Percentiles rank a stretch among this genome's conserved stretches.
Conservation (phyloP, 2,113 vertebrate genomes). For the Apteryx owenii region DNA sequence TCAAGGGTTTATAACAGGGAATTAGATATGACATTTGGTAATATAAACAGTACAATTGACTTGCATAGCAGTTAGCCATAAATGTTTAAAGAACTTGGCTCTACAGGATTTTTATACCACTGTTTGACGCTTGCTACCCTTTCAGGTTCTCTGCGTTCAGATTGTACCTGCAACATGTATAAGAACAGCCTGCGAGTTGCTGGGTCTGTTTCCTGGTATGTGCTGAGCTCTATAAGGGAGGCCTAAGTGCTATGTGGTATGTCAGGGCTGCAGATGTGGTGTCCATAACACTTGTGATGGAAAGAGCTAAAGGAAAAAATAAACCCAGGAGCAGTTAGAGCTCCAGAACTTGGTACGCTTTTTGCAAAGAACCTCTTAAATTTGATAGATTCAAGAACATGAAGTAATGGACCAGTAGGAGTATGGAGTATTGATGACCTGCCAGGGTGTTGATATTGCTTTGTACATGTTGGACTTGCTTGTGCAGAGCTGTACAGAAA, state of each 20-base stretch:
- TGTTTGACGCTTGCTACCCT: not conserved
- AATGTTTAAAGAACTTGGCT: constrained; percentile 62
- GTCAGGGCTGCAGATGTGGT: not conserved
- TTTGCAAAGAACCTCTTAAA: not conserved
- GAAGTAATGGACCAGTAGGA: not conserved
- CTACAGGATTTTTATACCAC: constrained; percentile 35
- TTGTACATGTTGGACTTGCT: not conserved
- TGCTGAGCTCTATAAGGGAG: not conserved
- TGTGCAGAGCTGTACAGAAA: not conserved
- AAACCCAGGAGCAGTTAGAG: not conserved
- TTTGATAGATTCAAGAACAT: not conserved
- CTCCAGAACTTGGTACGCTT: not conserved
- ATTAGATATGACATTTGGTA: constrained; percentile 73
- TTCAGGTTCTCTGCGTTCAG: not conserved
- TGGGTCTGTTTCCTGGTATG: not conserved
- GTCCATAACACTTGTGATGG: not conserved
- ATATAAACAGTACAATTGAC: constrained; percentile 68
- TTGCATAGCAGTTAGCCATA: constrained; percentile 35
- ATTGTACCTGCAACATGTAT: not conserved
- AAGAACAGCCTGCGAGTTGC: not conserved
- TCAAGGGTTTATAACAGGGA: constrained; percentile 60
- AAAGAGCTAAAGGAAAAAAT: not conserved
- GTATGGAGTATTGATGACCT: not conserved
- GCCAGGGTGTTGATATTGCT: not conserved
- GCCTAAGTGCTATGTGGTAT: not conserved